These are phyloP conservation scores for Oasisia sp. DNA, from an alignment of 2,888 invertebrate species.

Conservation along the genomic window DNA sequence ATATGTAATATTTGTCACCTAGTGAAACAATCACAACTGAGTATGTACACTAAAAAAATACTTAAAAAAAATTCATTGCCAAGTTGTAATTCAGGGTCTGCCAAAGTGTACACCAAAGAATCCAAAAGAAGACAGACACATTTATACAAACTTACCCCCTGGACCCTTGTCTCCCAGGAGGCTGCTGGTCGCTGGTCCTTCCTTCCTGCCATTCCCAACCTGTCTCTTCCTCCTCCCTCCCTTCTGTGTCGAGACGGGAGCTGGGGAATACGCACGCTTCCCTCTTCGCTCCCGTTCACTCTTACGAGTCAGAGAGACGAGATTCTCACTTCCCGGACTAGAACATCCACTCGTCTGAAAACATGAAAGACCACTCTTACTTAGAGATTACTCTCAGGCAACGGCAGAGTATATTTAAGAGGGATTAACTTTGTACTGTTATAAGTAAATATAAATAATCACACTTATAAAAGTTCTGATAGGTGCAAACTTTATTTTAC, in stretches of 20 bases:
- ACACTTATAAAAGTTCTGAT: no score
- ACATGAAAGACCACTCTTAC: neutral
- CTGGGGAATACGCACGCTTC: neutral
- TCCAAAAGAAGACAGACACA: neutral
- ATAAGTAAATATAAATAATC: no score
- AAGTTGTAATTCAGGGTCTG: no score
- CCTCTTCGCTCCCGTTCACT: neutral
- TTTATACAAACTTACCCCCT: neutral
- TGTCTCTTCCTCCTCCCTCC: neutral
- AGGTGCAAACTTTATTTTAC: no score
- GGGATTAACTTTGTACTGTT: no score
- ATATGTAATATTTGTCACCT: no score
- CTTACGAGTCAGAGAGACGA: neutral
- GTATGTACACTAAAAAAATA: no score
- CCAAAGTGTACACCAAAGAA: no score
- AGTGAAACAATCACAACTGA: no score
- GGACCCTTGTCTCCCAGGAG: conserved; percentile 2
- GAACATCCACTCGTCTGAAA: neutral
- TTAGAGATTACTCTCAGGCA: no score
- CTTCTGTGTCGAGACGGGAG: neutral
- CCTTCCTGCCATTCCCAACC: neutral
- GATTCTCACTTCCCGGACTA: neutral
- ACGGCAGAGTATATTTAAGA: no score
- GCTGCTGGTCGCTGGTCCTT: neutral
- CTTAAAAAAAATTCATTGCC: no score